Percentiles rank a stretch among this genome's conserved stretches.
Evolutionary conservation across 2,888 invertebrate species (phyloP).

Genomic region (Polietes domitor): DNA sequence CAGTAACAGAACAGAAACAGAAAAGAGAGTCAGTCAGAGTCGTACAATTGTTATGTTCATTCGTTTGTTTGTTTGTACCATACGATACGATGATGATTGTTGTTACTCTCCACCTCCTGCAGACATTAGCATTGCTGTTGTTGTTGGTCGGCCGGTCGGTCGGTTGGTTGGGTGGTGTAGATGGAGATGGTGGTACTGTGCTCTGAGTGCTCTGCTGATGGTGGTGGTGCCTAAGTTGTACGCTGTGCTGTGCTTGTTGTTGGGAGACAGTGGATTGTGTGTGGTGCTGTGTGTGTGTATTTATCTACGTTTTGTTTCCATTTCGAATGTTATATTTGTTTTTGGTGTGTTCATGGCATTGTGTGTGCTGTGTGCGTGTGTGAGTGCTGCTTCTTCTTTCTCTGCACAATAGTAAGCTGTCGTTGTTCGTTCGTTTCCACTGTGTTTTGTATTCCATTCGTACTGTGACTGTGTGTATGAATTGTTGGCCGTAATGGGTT

Average conservation of each 20-base stretch:
- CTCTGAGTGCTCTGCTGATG: constrained; percentile 15
- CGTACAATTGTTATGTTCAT: constrained; percentile 49
- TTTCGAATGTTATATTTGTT: constrained; percentile 39
- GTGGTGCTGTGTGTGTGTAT: constrained; percentile 13
- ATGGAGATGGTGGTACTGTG: constrained; percentile 32
- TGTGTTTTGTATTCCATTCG: constrained; percentile 39
- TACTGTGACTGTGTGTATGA: constrained; percentile 16
- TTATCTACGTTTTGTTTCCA: constrained; percentile 48
- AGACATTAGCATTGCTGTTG: constrained; percentile 4
- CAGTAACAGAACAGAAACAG: not conserved
- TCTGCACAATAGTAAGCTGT: not conserved
- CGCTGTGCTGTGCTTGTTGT: constrained; percentile 49
- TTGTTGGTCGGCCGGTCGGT: too few relatives aligned
- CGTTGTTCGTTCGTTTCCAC: constrained; percentile 38
- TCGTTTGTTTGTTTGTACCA: constrained; percentile 45
- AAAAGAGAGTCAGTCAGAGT: constrained; percentile 58
- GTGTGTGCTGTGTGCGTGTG: not conserved
- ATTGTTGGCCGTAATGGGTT: constrained; percentile 4
- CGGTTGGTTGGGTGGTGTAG: too few relatives aligned
- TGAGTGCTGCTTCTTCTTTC: constrained; percentile 15
- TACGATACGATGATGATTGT: constrained; percentile 57
- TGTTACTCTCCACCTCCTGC: constrained; percentile 66
- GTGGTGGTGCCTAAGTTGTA: constrained; percentile 49
- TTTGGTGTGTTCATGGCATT: constrained; percentile 32
- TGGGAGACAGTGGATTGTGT: not conserved